phyloP scores from a whole-genome alignment of 2,113 vertebrate species.

The Hippotragus niger region DNA sequence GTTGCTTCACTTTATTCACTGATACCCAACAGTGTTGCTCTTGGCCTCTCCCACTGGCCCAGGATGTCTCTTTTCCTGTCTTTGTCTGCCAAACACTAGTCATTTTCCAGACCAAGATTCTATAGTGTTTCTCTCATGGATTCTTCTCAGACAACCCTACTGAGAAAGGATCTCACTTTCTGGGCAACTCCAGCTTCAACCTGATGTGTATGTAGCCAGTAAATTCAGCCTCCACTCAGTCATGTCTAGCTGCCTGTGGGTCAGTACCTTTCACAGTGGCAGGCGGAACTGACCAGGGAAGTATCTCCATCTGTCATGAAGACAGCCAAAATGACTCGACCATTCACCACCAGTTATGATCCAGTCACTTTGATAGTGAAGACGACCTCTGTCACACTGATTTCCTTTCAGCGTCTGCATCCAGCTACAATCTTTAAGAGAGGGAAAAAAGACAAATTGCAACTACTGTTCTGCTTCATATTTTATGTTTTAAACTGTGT shows the following conservation, averaged over 20 bases:
- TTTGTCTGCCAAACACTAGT: not conserved
- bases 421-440: not conserved
- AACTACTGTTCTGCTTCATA: not conserved
- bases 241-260: constrained; percentile 31
- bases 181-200: not conserved
- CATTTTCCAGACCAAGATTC: not conserved
- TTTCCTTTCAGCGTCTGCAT: not conserved
- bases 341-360: constrained; percentile 41
- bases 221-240: constrained; percentile 8
- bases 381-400: not conserved
- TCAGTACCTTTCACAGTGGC: constrained; percentile 38
- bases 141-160: not conserved
- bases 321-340: constrained; percentile 39
- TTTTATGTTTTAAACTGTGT: constrained; percentile 43
- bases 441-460: not conserved
- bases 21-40: not conserved
- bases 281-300: constrained; percentile 38
- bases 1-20: not conserved
- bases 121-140: not conserved
- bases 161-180: not conserved
- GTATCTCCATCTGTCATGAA: constrained; percentile 40
- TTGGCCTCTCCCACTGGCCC: not conserved
- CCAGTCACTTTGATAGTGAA: not conserved
- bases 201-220: not conserved
- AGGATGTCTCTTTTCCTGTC: not conserved